phyloP scores from a whole-genome alignment of 2,797 vertebrate genomes.

The Rhinichthys osculus region DNA sequence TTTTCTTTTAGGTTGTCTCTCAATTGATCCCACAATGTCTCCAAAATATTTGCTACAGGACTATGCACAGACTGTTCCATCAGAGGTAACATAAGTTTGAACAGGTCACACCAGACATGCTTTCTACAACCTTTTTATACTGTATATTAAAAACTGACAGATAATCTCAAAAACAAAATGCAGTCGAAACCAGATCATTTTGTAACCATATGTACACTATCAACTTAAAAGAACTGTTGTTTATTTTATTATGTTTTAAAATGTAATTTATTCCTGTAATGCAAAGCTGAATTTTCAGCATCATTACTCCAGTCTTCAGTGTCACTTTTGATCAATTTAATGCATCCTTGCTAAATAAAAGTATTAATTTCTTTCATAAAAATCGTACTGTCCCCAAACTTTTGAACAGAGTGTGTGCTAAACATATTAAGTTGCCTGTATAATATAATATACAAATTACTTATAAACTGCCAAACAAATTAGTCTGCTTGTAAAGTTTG shows the following conservation, averaged over 20 bases:
- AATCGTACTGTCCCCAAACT: not conserved
- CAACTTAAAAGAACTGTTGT: not conserved
- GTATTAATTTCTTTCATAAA: not conserved
- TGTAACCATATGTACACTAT: not conserved
- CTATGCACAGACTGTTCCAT: conserved; percentile 85
- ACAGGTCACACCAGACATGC: not conserved
- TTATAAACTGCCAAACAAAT: not conserved
- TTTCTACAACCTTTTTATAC: not conserved
- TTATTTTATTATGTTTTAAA: not conserved
- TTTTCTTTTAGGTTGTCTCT: conserved; percentile 75
- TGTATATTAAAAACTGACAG: not conserved
- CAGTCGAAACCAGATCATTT: not conserved
- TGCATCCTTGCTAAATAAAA: not conserved
- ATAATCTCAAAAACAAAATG: not conserved
- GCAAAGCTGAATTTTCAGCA: no score
- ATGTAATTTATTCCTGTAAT: not conserved
- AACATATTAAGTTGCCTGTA: not conserved
- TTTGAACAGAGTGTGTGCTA: not conserved
- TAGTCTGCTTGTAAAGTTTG: not conserved
- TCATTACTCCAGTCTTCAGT: no score
- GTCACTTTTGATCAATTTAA: no score
- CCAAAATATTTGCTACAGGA: conserved; percentile 69
- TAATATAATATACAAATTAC: not conserved
- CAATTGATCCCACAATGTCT: conserved; percentile 81
- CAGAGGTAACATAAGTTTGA: conserved; percentile 79